A percentile compares a stretch with the other conserved stretches of the same genome.
These are phyloP conservation scores for Malacosoma neustria DNA, from an alignment of 2,888 invertebrate genomes.

Conservation along the genomic window DNA sequence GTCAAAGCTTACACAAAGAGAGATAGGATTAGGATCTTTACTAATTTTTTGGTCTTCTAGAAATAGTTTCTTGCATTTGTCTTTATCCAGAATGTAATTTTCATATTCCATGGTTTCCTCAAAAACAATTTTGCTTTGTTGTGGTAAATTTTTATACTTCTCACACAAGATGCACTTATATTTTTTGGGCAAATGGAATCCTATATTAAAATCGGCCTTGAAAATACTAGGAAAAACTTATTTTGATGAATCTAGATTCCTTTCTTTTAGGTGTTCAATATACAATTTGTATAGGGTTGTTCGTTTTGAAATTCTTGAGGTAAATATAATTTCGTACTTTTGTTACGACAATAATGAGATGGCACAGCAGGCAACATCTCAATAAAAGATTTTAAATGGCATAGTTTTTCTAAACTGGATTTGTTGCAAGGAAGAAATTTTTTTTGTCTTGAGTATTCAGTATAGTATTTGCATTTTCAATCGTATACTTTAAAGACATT, in stretches of 20 bases:
- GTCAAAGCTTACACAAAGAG: conserved; percentile 6
- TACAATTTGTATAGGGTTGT: conserved; percentile 5
- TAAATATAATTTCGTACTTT: conserved; percentile 4
- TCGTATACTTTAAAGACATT: neutral
- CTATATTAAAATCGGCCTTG: conserved; percentile 7
- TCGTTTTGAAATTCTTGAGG: conserved; percentile 1
- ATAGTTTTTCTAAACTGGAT: neutral
- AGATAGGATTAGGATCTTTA: conserved; percentile 5
- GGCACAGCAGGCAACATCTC: conserved; percentile 4
- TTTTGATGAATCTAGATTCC: conserved; percentile 5
- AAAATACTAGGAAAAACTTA: conserved; percentile 6
- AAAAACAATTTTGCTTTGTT: conserved; percentile 5
- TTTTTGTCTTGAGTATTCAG: neutral
- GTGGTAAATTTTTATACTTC: conserved; percentile 4
- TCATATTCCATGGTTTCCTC: conserved; percentile 4
- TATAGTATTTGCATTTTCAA: neutral
- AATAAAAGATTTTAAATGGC: neutral
- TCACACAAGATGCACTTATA: neutral
- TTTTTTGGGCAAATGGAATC: conserved; percentile 4
- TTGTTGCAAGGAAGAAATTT: neutral
- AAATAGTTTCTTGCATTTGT: conserved; percentile 4
- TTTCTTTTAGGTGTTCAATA: conserved; percentile 5
- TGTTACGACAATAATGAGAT: conserved; percentile 8
- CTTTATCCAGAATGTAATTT: conserved; percentile 7
- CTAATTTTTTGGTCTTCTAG: conserved; percentile 4